Percentiles rank a stretch among this genome's conserved stretches.
These are phyloP conservation scores for Leptocoma aspasia DNA, from an alignment of 2,113 vertebrate genomes.

Conservation along the genomic window DNA sequence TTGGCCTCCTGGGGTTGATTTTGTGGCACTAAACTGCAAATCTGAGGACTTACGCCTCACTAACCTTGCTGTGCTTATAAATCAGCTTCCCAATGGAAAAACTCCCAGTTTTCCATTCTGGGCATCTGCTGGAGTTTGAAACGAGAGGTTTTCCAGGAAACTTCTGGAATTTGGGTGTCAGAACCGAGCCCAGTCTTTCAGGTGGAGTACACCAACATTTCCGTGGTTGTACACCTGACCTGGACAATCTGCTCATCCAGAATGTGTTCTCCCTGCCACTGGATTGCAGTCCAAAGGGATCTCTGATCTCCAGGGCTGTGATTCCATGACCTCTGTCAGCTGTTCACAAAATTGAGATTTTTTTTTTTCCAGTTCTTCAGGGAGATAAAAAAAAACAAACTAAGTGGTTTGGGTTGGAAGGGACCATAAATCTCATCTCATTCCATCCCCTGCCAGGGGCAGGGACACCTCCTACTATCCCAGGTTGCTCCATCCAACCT, in stretches of 20 bases:
- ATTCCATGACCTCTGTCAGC: not conserved
- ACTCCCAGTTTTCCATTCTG: not conserved
- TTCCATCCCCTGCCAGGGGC: not conserved
- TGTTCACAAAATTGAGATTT: not conserved
- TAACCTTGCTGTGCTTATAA: not conserved
- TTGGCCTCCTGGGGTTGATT: not conserved
- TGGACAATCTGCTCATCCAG: not conserved
- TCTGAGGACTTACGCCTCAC: not conserved
- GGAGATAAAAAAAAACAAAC: not conserved
- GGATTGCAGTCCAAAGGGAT: fast-evolving
- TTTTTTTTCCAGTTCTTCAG: not conserved
- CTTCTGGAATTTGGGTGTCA: not conserved
- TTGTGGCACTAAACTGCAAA: not conserved
- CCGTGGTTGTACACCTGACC: fast-evolving
- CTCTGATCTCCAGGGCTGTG: not conserved
- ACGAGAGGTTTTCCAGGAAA: not conserved
- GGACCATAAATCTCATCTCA: not conserved
- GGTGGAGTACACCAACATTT: not conserved
- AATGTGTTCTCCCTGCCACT: fast-evolving
- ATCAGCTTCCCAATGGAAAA: not conserved
- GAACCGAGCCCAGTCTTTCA: not conserved
- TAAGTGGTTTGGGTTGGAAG: not conserved
- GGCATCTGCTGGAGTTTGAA: not conserved
- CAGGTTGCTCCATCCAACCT: not conserved
- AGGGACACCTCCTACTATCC: fast-evolving